Percentiles rank a stretch among this genome's conserved stretches.
Conservation (phyloP, 2,797 vertebrate species). For the Bufotes viridis region DNA sequence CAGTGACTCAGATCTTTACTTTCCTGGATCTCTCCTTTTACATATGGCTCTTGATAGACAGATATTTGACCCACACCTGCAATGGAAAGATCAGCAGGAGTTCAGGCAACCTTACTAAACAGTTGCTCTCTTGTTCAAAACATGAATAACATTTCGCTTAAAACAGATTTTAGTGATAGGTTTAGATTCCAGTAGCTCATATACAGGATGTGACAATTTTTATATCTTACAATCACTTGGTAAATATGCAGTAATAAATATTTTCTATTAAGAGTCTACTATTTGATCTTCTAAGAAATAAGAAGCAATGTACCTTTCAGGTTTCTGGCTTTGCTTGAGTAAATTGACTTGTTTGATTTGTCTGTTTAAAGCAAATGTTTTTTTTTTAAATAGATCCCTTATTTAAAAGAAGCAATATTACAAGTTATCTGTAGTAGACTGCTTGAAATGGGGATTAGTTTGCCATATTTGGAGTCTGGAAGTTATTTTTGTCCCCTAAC, state of each 20-base stretch:
- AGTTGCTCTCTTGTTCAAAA: slow-evolving; percentile 71
- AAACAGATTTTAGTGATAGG: slow-evolving; percentile 68
- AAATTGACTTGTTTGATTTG: neutral
- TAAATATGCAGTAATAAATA: slow-evolving; percentile 46
- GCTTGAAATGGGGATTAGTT: neutral
- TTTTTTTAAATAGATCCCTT: neutral
- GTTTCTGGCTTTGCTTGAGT: slow-evolving; percentile 39
- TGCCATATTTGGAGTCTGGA: neutral
- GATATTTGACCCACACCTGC: slow-evolving; percentile 74
- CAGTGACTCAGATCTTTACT: slow-evolving; percentile 77
- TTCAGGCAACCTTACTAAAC: slow-evolving; percentile 66
- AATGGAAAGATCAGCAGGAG: slow-evolving; percentile 73
- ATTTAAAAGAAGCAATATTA: neutral
- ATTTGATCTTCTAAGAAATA: slow-evolving; percentile 45
- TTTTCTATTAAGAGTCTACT: slow-evolving; percentile 28
- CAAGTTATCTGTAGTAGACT: neutral
- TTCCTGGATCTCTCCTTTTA: slow-evolving; percentile 71
- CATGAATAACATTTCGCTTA: slow-evolving; percentile 67
- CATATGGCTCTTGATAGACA: slow-evolving; percentile 72
- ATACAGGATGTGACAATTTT: slow-evolving; percentile 54
- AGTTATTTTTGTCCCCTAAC: neutral
- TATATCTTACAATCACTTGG: slow-evolving; percentile 47
- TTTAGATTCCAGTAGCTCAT: slow-evolving; percentile 62
- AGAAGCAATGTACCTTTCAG: neutral
- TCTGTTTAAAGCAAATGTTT: neutral